Conservation (phyloP, 1,140 invertebrate genomes). For the Drosophila eugracilis region DNA sequence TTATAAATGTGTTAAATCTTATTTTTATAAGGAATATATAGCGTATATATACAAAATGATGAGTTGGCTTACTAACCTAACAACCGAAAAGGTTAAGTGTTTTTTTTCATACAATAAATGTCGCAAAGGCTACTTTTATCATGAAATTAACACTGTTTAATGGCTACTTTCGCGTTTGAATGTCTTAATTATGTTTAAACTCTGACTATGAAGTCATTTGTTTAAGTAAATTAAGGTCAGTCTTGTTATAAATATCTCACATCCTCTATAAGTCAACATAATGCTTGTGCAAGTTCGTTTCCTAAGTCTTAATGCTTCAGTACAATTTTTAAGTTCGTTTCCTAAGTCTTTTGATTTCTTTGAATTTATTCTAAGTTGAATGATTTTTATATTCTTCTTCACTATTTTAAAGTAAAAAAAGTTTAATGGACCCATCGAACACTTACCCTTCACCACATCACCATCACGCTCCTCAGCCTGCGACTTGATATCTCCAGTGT, state of each 20-base stretch:
- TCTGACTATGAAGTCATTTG: not conserved
- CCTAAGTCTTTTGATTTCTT: slow-evolving; percentile 69
- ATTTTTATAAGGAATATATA: no score
- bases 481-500: slow-evolving; percentile 88
- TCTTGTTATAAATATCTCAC: no score
- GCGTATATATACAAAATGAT: no score
- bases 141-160: no score
- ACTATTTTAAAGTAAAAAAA: no score
- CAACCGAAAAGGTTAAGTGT: no score
- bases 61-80: no score
- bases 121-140: no score
- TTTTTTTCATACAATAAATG: no score
- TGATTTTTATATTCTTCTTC: no score
- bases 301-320: slow-evolving; percentile 5
- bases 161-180: not conserved
- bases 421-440: not conserved
- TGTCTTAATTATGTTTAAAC: not conserved
- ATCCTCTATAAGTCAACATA: no score
- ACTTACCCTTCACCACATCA: slow-evolving; percentile 86
- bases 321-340: slow-evolving; percentile 57
- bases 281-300: slow-evolving; percentile 19
- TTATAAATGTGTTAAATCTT: not conserved
- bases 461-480: slow-evolving; percentile 88
- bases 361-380: not conserved
- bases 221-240: not conserved